Evolutionary conservation across 1,140 invertebrate genomes (phyloP).

Genomic region (Rhynchophorus ferrugineus): DNA sequence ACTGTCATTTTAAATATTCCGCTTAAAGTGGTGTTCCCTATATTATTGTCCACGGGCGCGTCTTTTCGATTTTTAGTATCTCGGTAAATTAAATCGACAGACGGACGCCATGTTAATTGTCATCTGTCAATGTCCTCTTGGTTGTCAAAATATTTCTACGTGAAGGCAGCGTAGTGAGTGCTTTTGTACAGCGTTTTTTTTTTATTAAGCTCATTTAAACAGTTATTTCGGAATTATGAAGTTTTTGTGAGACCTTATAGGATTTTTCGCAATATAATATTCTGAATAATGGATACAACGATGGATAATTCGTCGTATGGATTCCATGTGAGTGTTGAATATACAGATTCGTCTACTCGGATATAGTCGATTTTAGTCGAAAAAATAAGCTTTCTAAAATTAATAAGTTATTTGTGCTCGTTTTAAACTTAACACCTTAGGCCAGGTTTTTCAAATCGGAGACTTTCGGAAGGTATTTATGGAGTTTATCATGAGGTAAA

Average conservation of each 20-base stretch:
- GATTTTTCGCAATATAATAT: no score
- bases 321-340: constrained; percentile 13
- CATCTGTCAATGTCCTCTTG: not conserved
- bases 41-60: not conserved
- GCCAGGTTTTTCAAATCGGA: no score
- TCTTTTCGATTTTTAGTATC: constrained; percentile 1
- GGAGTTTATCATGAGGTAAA: no score
- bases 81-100: not conserved
- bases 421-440: not conserved
- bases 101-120: not conserved
- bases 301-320: constrained; percentile 13
- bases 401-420: constrained; percentile 9
- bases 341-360: constrained; percentile 5
- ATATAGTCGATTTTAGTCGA: constrained; percentile 16
- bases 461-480: no score
- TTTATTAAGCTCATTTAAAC: not conserved
- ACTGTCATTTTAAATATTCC: not conserved
- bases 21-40: no score
- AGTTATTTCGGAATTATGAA: no score
- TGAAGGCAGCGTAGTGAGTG: not conserved
- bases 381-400: constrained; percentile 17
- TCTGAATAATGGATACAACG: constrained; percentile 13
- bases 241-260: no score
- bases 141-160: not conserved
- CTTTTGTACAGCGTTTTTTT: not conserved